Conservation (phyloP, 2,888 invertebrate genomes). For the Andrena trimmerana region DNA sequence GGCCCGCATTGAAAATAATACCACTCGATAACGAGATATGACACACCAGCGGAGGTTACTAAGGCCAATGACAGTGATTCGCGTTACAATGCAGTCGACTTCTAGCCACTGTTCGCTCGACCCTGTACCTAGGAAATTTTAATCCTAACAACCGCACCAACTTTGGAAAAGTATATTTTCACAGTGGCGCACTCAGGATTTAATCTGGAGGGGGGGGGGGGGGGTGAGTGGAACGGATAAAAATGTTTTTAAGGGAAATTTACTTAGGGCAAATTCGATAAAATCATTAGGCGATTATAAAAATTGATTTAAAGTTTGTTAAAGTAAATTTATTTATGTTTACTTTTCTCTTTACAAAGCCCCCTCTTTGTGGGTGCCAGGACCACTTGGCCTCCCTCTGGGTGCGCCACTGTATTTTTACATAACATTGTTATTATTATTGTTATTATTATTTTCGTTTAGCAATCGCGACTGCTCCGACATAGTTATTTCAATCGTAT, state of each 20-base stretch:
- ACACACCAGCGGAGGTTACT: slow-evolving; percentile 50
- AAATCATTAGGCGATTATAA: no score
- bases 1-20: slow-evolving; percentile 65
- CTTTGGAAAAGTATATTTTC: no score
- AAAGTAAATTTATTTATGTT: no score
- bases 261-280: no score
- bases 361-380: no score
- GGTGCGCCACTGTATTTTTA: neutral
- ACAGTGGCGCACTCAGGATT: no score
- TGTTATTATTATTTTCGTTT: neutral
- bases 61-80: slow-evolving; percentile 67
- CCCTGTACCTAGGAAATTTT: neutral
- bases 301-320: no score
- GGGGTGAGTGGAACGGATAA: no score
- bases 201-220: no score
- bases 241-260: no score
- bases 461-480: neutral
- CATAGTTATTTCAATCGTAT: neutral
- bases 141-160: no score
- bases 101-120: neutral
- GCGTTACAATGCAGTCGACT: neutral
- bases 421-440: neutral
- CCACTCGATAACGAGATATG: slow-evolving; percentile 54
- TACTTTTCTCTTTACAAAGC: neutral
- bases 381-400: no score